Evolutionary conservation across 2,888 invertebrate species (phyloP), one percentile per base, ranked within the genome.

Genomic region (Vesta saturnalis): DNA sequence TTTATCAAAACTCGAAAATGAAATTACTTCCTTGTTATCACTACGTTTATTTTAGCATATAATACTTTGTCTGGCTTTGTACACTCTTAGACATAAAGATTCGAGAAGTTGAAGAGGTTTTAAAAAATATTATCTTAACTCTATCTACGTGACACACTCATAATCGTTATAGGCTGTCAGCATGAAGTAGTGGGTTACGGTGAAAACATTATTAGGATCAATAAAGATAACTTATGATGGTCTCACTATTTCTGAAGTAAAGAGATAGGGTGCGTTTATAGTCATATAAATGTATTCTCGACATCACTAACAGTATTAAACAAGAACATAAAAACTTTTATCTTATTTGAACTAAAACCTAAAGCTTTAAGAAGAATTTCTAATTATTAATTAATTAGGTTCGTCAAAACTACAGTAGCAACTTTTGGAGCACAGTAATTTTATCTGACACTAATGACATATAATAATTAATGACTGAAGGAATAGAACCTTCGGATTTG

Each of bases 1-100:
- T 77, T 76, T 77, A 77, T 77, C 77, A 77, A 74, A 74, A 74
- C 72, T 67, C 69, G 71, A 71, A 75, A 77, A 76, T 77, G 74
- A 76, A 77, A 77, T 77, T 76, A 76, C 74, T 69, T 67, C 63
- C 67, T 60, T 72, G 76, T 76, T 74, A 76, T 77, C 77, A 71
- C 72, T 72, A 69, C 67, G 60, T 73, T 74, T 73, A 69, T 68
- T 75, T 77, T 75, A 74, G 71, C 77, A 74, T 75, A 69, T 47
- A 8, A 47, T 60, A 55, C 54, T 52, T 8, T 60, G 64, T 56
- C 16, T 49, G 63, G 62, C 6, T 58, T 47, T 43, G 54, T 54
- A 59, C 58, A 62, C 21, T 67, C 8, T 4, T 5, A 39, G 12
- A 60, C 18, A 19, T 35, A 43, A 56, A 8, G 30, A 12, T 19